These are phyloP conservation scores for Paedocypris micromegethes DNA, from an alignment of 2,797 vertebrate species.

Conservation along the genomic window DNA sequence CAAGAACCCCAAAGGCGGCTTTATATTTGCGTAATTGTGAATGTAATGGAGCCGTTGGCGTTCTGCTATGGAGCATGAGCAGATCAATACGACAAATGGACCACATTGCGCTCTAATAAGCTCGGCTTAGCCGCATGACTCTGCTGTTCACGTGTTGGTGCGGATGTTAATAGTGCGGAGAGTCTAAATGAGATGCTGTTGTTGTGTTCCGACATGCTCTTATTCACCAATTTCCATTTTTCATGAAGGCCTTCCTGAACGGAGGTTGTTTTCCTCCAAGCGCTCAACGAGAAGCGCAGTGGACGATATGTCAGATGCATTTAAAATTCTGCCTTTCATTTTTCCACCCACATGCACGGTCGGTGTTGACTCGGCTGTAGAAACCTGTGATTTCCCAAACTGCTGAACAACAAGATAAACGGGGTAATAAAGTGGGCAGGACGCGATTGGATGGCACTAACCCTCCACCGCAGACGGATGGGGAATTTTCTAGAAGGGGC, in stretches of 20 bases:
- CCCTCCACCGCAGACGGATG: neutral
- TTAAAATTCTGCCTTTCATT: constrained; percentile 75
- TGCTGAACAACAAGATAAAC: constrained; percentile 47
- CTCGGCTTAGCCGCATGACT: constrained; percentile 10
- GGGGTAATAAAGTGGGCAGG: constrained; percentile 42
- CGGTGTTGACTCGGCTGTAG: constrained; percentile 62
- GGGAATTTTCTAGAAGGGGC: constrained; percentile 7
- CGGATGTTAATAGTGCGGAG: constrained; percentile 30
- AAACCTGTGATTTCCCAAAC: constrained; percentile 66
- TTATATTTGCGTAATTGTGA: neutral
- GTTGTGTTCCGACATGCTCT: constrained; percentile 35
- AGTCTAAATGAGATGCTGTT: constrained; percentile 30
- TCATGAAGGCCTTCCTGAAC: constrained; percentile 43
- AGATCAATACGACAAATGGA: constrained; percentile 13
- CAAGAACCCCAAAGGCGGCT: constrained; percentile 11
- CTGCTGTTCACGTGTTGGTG: constrained; percentile 1
- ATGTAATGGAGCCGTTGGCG: constrained; percentile 15
- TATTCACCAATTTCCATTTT: constrained; percentile 34
- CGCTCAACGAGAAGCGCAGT: constrained; percentile 59
- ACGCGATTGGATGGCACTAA: constrained; percentile 43
- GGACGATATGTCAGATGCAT: constrained; percentile 70
- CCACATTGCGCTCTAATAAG: constrained; percentile 16
- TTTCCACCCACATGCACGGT: constrained; percentile 67
- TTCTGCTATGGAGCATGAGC: neutral
- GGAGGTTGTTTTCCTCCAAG: constrained; percentile 55